Evolutionary conservation across 1,140 invertebrate species (phyloP).

Genomic region (Hydropsyche tenuis): DNA sequence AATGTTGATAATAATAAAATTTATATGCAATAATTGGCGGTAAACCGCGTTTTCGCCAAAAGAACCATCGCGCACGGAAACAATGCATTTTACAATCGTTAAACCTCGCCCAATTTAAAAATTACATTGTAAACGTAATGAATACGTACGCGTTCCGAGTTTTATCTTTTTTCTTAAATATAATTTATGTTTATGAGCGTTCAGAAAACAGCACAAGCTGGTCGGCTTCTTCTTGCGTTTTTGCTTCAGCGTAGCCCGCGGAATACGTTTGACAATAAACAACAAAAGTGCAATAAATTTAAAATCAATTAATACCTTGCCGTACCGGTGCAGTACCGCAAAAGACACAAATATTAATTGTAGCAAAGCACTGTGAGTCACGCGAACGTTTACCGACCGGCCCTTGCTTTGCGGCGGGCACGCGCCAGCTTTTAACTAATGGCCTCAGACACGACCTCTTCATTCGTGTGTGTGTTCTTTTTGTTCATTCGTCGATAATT

Average conservation of each 20-base stretch:
- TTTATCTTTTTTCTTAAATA: background rate
- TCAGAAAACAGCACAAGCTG: background rate
- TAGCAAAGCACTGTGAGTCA: constrained; percentile 30
- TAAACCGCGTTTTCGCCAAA: no score
- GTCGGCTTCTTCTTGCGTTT: constrained; percentile 17
- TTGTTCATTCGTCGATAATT: background rate
- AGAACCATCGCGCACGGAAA: background rate
- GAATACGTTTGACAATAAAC: constrained; percentile 33
- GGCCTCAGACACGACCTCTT: background rate
- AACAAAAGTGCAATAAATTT: constrained; percentile 31
- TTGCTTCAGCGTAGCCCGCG: constrained; percentile 21
- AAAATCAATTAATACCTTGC: constrained; percentile 34
- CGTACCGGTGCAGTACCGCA: background rate
- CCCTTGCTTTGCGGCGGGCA: constrained; percentile 7
- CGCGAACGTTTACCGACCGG: constrained; percentile 6
- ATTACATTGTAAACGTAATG: background rate
- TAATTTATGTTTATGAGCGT: background rate
- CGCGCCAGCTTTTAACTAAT: constrained; percentile 22
- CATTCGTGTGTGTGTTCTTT: background rate
- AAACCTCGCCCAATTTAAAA: no score
- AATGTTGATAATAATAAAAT: background rate
- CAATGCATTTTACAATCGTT: no score
- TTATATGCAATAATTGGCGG: no score
- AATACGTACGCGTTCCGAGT: background rate
- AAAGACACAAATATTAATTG: constrained; percentile 34